Evolutionary conservation across 2,888 invertebrate species (phyloP).

Genomic region (Callinectes sapidus): DNA sequence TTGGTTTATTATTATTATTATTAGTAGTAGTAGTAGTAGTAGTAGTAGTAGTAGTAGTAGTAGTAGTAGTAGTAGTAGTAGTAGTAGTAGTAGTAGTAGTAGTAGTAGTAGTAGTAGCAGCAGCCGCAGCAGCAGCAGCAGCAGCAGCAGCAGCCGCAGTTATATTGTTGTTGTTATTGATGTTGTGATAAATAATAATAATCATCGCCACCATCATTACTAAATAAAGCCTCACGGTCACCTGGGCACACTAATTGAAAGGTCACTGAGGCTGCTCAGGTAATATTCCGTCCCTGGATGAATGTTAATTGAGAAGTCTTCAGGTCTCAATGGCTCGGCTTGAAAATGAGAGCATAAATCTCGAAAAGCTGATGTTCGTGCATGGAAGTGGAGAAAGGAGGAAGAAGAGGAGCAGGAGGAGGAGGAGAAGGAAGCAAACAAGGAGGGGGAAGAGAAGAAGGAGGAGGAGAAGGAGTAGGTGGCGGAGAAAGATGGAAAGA

Average conservation of each 20-base stretch:
- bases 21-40: slow-evolving; percentile 20
- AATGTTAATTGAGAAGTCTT: slow-evolving; percentile 13
- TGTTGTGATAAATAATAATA: not conserved
- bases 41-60: slow-evolving; percentile 33
- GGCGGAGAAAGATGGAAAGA: not conserved
- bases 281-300: not conserved
- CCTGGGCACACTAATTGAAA: not conserved
- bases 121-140: too few species aligned
- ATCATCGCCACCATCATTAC: too few species aligned
- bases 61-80: slow-evolving; percentile 5
- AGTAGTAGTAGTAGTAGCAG: not conserved
- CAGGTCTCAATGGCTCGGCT: not conserved
- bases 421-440: not conserved
- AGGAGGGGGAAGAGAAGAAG: too few species aligned
- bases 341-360: not conserved
- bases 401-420: not conserved
- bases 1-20: not conserved
- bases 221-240: not conserved
- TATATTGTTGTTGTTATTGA: not conserved
- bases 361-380: not conserved
- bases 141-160: too few species aligned
- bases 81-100: slow-evolving; percentile 1
- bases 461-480: not conserved
- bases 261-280: not conserved
- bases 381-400: not conserved